Conservation (phyloP, 2,797 vertebrate genomes). For the Hoplostethus atlanticus region DNA sequence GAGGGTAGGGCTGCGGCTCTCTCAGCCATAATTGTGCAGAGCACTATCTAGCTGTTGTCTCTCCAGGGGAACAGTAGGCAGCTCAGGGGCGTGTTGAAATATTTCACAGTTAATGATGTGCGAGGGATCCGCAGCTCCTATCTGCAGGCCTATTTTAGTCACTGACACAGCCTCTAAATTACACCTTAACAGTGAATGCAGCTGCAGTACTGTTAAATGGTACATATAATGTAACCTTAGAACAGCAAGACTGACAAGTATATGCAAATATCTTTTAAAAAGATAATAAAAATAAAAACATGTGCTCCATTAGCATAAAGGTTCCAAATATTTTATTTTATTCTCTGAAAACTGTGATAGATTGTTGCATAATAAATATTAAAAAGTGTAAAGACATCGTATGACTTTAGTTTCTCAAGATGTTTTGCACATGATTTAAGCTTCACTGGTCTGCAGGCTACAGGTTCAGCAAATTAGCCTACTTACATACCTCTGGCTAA, state of each 20-base stretch:
- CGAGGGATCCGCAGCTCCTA: constrained; percentile 77
- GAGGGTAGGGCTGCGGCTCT: constrained; percentile 60
- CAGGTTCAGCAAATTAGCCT: not conserved
- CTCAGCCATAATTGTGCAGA: constrained; percentile 72
- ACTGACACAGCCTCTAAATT: constrained; percentile 71
- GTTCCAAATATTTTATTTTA: not conserved
- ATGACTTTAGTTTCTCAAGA: not conserved
- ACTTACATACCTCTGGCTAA: too few relatives aligned
- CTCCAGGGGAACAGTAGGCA: constrained; percentile 75
- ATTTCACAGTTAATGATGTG: constrained; percentile 86
- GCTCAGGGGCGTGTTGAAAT: constrained; percentile 81
- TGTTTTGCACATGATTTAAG: not conserved
- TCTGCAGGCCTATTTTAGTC: constrained; percentile 77
- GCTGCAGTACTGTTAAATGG: constrained; percentile 52
- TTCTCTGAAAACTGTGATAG: too few relatives aligned
- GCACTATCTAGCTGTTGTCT: constrained; percentile 69
- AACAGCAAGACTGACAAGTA: constrained; percentile 23
- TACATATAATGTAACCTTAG: constrained; percentile 50
- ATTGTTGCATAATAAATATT: too few relatives aligned
- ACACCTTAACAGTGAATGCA: constrained; percentile 60
- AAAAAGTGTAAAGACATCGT: too few relatives aligned
- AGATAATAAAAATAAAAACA: not conserved
- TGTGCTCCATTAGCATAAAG: not conserved
- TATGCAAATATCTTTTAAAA: constrained; percentile 16
- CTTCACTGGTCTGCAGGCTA: not conserved